phyloP scores from a whole-genome alignment of 1,140 invertebrate species.

The Scaptomyza montana region DNA sequence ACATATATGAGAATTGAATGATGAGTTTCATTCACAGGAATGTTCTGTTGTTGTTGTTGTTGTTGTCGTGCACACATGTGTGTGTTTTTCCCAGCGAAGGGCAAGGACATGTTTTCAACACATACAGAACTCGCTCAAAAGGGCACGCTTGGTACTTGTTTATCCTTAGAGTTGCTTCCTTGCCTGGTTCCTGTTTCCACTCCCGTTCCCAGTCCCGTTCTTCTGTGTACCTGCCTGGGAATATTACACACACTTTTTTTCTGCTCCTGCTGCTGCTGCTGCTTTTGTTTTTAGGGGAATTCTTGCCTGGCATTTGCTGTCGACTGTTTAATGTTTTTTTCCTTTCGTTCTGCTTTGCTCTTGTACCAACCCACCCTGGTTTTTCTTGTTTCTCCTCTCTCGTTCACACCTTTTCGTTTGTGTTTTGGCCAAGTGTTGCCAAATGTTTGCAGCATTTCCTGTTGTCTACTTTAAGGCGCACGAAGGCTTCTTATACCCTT shows the following conservation, averaged over 20 bases:
- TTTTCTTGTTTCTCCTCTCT: conserved; percentile 4
- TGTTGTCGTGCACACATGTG: not conserved
- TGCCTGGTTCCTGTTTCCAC: conserved; percentile 23
- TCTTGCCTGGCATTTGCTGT: conserved; percentile 27
- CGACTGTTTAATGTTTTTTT: conserved; percentile 40
- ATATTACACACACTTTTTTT: conserved; percentile 46
- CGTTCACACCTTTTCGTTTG: conserved; percentile 32
- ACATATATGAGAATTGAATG: conserved; percentile 70
- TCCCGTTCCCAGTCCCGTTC: conserved; percentile 16
- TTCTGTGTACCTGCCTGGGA: conserved; percentile 70
- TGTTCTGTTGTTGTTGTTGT: conserved; percentile 18
- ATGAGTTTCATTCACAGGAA: conserved; percentile 79
- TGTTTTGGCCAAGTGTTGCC: conserved; percentile 67
- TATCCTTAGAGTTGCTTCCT: conserved; percentile 57
- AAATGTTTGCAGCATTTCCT: conserved; percentile 79
- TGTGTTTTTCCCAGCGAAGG: conserved; percentile 1
- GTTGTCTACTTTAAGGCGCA: conserved; percentile 65
- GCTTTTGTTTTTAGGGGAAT: conserved; percentile 63
- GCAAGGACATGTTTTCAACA: no score
- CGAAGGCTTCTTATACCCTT: conserved; percentile 28
- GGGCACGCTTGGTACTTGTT: conserved; percentile 43
- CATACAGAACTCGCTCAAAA: not conserved
- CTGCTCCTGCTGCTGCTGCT: not conserved
- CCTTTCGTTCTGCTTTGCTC: conserved; percentile 12
- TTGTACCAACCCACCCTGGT: conserved; percentile 17